Evolutionary conservation across 2,113 vertebrate genomes (phyloP).

Genomic region (Nicator chloris): DNA sequence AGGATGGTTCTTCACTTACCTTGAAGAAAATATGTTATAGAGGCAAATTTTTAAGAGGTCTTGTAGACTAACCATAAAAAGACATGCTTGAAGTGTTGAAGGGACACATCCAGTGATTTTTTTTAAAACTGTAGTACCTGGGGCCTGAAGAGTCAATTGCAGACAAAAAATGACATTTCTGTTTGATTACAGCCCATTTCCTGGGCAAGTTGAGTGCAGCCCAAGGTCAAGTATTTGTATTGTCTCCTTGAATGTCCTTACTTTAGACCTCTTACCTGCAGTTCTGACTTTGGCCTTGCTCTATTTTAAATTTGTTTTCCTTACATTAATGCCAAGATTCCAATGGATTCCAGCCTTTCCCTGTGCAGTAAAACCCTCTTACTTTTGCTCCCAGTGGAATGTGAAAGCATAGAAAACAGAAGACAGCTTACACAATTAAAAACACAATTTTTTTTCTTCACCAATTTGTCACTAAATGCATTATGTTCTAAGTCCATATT

Average conservation of each 20-base stretch:
- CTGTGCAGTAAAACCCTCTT: not conserved
- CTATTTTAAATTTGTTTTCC: not conserved
- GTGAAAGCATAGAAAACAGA: not conserved
- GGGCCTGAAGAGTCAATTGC: not conserved
- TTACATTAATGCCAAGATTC: constrained; percentile 11
- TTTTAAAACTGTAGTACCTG: not conserved
- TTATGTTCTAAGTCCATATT: not conserved
- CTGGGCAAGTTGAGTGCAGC: not conserved
- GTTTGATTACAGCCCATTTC: not conserved
- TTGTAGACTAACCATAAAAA: not conserved
- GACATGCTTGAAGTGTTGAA: not conserved
- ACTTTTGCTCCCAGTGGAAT: not conserved
- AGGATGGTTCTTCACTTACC: not conserved
- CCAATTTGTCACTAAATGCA: not conserved
- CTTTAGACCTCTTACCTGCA: not conserved
- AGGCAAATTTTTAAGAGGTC: not conserved
- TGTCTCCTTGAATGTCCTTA: not conserved
- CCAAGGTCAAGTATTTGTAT: not conserved
- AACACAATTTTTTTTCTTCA: not conserved
- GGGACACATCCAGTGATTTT: not conserved
- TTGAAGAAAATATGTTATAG: not conserved
- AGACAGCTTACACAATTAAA: not conserved
- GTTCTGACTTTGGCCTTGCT: not conserved
- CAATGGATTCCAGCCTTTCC: not conserved
- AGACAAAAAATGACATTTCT: not conserved